Conservation (phyloP, 2,113 vertebrate genomes). For the Monarcha castaneiventris region DNA sequence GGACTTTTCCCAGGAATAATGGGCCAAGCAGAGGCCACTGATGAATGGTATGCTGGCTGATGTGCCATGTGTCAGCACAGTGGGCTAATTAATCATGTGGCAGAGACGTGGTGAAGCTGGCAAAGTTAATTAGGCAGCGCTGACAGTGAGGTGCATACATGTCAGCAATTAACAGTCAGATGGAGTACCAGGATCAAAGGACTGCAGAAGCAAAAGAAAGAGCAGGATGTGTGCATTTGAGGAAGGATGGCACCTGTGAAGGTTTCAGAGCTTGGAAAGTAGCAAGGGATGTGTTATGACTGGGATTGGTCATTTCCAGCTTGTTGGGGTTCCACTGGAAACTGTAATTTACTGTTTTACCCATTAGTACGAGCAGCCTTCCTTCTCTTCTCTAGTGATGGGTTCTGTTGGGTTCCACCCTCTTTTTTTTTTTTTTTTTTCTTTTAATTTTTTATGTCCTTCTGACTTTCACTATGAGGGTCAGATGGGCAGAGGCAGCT, state of each 20-base stretch:
- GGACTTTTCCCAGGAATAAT: neutral
- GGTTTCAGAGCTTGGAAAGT: neutral
- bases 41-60: neutral
- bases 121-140: neutral
- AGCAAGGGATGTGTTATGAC: rapidly evolving
- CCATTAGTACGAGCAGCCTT: neutral
- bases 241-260: neutral
- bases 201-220: neutral
- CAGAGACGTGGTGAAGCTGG: neutral
- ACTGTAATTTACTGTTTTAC: neutral
- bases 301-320: neutral
- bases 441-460: neutral
- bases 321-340: neutral
- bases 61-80: neutral
- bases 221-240: neutral
- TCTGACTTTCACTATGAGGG: neutral
- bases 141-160: neutral
- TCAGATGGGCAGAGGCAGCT: neutral
- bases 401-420: neutral
- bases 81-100: neutral
- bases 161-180: neutral
- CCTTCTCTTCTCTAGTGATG: neutral
- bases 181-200: neutral
- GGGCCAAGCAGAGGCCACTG: neutral
- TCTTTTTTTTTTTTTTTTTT: rapidly evolving